phyloP scores from a whole-genome alignment of 2,113 vertebrate species.

The Cranoglanis bouderius region DNA sequence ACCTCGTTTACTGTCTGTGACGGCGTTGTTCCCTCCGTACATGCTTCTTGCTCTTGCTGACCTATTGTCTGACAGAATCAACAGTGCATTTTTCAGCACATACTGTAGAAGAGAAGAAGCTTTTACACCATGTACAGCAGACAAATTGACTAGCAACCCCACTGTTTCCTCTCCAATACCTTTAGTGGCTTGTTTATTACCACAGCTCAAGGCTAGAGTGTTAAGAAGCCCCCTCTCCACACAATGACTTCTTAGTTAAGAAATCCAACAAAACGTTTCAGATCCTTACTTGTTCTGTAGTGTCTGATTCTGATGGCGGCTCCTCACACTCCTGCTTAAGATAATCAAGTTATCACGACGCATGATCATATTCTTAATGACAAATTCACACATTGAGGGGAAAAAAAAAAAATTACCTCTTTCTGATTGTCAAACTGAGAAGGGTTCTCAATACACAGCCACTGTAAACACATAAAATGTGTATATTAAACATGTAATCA shows the following conservation, averaged over 20 bases:
- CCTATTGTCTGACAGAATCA: background rate
- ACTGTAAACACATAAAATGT: background rate
- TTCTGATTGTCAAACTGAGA: background rate
- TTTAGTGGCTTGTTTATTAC: background rate
- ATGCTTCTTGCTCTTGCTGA: background rate
- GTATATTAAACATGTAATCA: background rate
- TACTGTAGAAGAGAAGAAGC: background rate
- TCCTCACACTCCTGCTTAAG: background rate
- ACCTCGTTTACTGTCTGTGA: background rate
- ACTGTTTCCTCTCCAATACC: background rate
- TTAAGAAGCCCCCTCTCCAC: background rate
- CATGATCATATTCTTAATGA: background rate
- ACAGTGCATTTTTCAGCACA: background rate
- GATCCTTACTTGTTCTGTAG: background rate
- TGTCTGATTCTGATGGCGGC: background rate
- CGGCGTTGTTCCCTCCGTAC: background rate
- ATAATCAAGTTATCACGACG: background rate
- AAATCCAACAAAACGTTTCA: background rate
- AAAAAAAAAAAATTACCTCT: background rate
- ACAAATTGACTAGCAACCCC: background rate
- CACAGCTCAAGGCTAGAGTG: background rate
- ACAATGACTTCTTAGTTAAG: background rate
- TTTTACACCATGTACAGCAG: background rate
- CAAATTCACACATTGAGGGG: background rate
- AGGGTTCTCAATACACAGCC: background rate